A percentile compares a stretch with the other conserved stretches of the same genome.
Conservation (phyloP, 2,888 invertebrate genomes). For the Pilophorus perplexus region DNA sequence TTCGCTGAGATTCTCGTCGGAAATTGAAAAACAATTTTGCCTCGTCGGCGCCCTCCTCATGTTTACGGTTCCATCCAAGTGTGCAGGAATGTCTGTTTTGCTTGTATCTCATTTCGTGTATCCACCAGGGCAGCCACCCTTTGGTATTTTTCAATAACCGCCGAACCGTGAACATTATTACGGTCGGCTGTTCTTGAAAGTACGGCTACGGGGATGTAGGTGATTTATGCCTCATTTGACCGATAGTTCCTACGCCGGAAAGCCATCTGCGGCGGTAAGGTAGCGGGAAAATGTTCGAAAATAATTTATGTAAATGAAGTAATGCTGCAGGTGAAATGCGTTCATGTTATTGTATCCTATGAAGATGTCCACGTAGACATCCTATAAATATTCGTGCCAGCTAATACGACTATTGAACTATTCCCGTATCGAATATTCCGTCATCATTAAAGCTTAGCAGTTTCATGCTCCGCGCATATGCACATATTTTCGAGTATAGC, state of each 20-base stretch:
- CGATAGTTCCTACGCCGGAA: slow-evolving; percentile 7
- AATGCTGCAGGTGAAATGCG: too few species aligned
- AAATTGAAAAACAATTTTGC: slow-evolving; percentile 32
- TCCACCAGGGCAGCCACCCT: slow-evolving; percentile 4
- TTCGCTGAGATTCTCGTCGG: too few species aligned
- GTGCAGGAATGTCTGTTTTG: slow-evolving; percentile 31
- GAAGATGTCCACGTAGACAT: too few species aligned
- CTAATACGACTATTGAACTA: too few species aligned
- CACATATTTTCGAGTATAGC: too few species aligned
- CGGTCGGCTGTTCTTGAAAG: slow-evolving; percentile 23
- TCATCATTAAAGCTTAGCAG: too few species aligned
- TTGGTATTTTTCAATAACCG: slow-evolving; percentile 31
- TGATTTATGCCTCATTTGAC: slow-evolving; percentile 23
- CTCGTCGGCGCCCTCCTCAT: not conserved
- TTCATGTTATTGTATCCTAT: too few species aligned
- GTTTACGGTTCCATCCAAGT: slow-evolving; percentile 28
- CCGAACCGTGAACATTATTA: slow-evolving; percentile 28
- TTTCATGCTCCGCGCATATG: too few species aligned
- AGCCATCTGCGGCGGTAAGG: slow-evolving; percentile 25
- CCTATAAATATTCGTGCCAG: too few species aligned
- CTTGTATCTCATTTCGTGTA: slow-evolving; percentile 31
- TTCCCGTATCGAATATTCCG: too few species aligned
- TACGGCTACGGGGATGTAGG: slow-evolving; percentile 10
- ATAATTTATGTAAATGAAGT: too few species aligned
- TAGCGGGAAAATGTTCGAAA: too few species aligned